Base-by-base conservation (phyloP, 2,888 invertebrate species). In the Polietes domitor region DNA sequence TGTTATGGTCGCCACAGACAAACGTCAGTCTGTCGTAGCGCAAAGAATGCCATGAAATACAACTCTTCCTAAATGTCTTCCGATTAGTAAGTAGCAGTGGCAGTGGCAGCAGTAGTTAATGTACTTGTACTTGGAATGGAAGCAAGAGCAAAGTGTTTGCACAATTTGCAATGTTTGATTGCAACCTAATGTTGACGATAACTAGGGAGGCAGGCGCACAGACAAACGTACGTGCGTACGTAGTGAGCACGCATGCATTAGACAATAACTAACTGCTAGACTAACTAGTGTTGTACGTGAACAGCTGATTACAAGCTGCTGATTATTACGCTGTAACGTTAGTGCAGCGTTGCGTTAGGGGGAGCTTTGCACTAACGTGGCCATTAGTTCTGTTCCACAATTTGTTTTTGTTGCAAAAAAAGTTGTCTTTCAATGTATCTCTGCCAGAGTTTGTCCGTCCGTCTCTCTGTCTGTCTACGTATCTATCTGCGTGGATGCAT, bases 1-100 rank as follows among this genome's bases (percentile, higher is more conserved):
- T 68, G 68, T 68, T 68, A 68, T 68, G 68, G 68, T 68, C 63
- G 68, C 43, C 63, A 37, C 37, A 58, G 58, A 53, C 53, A 19
- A 24, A 24, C 37, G 37, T 37, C 37, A 3, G 37, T 47, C 47
- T 2, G n/a, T n/a, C 6, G 47, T 47, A 7, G n/a, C 41, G 2
- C 10, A 63, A 15, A 41, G 41, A 65, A 7, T n/a, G n/a, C 7
- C 32, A 19, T 28, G 12, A 68, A 68, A 68, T 43, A 41, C 68
- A 68, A 68, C 43, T 43, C 68, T 68, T 63, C 53, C 19, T 32
- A 24, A 68, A 43, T 68, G 68, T 68, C 24, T 24, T 37, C 21
- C 21, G 12, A 37, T 65, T 65, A 65, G 65, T 41, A 58, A 24
- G 24, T 58, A 26, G 58, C 26, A 12, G 10, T 58, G 26, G 32